These are phyloP conservation scores for Scaptodrosophila lebanonensis DNA, from an alignment of 1,140 invertebrate genomes.

Conservation along the genomic window DNA sequence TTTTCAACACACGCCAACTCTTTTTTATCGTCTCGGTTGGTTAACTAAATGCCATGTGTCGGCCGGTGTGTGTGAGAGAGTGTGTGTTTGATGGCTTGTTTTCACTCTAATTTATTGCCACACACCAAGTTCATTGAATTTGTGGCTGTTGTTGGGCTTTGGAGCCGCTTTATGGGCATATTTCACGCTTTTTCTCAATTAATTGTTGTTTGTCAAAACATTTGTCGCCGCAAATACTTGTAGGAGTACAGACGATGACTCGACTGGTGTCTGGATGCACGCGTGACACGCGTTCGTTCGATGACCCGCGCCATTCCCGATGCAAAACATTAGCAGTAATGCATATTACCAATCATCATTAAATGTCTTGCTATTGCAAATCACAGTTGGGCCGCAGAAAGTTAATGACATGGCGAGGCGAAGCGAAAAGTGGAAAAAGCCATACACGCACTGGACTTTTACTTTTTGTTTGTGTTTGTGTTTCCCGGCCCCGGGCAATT, in stretches of 20 bases:
- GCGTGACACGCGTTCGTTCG: conserved; percentile 14
- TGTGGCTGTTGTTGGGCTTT: conserved; percentile 21
- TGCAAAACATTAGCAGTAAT: too few relatives aligned
- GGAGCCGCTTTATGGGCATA: conserved; percentile 33
- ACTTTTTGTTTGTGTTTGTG: too few relatives aligned
- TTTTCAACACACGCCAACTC: conserved; percentile 43
- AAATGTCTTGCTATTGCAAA: too few relatives aligned
- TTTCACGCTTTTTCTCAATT: conserved; percentile 62
- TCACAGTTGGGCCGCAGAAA: too few relatives aligned
- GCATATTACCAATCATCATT: too few relatives aligned
- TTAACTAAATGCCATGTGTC: conserved; percentile 2
- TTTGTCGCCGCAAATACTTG: conserved; percentile 7
- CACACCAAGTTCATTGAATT: conserved; percentile 64
- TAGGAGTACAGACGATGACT: conserved; percentile 22
- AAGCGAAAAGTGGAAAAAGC: too few relatives aligned
- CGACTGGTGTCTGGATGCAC: too few relatives aligned
- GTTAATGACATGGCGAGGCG: too few relatives aligned
- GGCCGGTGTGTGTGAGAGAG: conserved; percentile 1
- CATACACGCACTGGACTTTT: too few relatives aligned
- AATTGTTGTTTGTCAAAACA: conserved; percentile 45
- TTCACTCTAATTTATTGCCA: conserved; percentile 65
- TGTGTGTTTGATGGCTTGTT: conserved; percentile 51
- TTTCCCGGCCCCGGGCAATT: too few relatives aligned
- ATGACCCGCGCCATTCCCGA: conserved; percentile 31
- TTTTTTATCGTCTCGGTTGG: conserved; percentile 45